phyloP scores from a whole-genome alignment of 1,140 invertebrate genomes.

The Neodiprion pinetum region DNA sequence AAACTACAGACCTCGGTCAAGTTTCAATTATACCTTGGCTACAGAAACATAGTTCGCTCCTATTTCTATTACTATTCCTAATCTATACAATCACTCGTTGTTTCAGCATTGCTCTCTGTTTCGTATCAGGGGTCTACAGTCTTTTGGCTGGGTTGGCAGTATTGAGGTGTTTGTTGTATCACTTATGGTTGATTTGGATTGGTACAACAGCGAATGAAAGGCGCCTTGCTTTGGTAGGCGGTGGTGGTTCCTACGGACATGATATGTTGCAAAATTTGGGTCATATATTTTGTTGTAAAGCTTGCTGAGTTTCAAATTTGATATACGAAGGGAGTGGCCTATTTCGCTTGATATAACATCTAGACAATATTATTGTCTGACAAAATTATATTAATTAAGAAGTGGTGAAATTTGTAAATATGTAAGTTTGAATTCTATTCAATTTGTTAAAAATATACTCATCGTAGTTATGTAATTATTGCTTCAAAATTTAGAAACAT shows the following conservation, averaged over 20 bases:
- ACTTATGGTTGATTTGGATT: conserved; percentile 52
- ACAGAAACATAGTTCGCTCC: too few relatives aligned
- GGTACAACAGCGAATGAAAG: conserved; percentile 54
- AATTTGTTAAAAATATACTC: neutral
- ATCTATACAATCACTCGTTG: conserved; percentile 9
- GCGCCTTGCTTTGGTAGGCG: conserved; percentile 28
- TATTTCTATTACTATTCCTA: neutral
- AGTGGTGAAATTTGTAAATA: neutral
- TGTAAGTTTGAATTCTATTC: neutral
- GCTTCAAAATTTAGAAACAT: too few relatives aligned
- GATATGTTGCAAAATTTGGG: conserved; percentile 43
- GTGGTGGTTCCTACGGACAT: conserved; percentile 37
- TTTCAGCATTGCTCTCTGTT: conserved; percentile 58
- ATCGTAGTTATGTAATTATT: too few relatives aligned
- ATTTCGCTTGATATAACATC: too few relatives aligned
- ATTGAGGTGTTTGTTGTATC: conserved; percentile 52
- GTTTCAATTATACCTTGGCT: neutral
- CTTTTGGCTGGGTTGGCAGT: conserved; percentile 51
- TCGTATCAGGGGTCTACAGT: conserved; percentile 59
- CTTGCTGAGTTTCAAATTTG: conserved; percentile 23
- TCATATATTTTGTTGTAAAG: conserved; percentile 51
- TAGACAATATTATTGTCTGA: neutral
- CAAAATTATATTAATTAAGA: neutral
- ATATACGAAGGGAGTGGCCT: too few relatives aligned
- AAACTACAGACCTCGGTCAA: too few relatives aligned